These are phyloP conservation scores for Drosophila longiperda DNA, from an alignment of 2,888 invertebrate species.

Conservation along the genomic window DNA sequence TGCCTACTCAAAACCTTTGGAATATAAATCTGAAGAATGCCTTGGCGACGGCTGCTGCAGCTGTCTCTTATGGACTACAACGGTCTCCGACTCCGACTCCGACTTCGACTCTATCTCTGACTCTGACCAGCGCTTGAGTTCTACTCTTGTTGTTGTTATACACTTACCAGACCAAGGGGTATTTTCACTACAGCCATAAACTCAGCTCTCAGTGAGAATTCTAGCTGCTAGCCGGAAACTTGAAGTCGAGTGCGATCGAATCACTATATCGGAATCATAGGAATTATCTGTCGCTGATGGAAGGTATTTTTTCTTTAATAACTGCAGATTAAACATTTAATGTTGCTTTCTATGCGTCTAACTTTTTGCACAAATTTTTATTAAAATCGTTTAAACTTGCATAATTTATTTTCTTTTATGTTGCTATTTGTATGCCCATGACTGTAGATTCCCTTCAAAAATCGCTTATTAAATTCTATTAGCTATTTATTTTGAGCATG, in stretches of 20 bases:
- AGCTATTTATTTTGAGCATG: too few relatives aligned
- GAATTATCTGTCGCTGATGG: background rate
- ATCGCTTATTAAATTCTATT: too few relatives aligned
- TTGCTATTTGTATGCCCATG: background rate
- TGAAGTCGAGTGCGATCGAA: background rate
- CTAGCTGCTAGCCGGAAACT: background rate
- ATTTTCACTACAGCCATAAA: background rate
- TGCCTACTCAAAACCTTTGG: conserved; percentile 73
- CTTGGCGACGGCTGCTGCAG: conserved; percentile 50
- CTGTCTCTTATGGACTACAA: conserved; percentile 28
- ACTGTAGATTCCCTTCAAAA: background rate
- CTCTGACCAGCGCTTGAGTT: conserved; percentile 10
- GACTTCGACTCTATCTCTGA: conserved; percentile 1
- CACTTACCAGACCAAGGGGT: background rate
- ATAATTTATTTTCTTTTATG: background rate
- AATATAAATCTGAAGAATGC: conserved; percentile 80
- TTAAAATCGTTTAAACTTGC: background rate
- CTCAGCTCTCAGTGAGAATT: background rate
- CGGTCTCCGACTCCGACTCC: conserved; percentile 11
- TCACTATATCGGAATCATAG: background rate
- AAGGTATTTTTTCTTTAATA: background rate
- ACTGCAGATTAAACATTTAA: background rate
- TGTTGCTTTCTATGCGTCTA: background rate
- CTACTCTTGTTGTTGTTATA: conserved; percentile 11
- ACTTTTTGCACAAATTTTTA: background rate